phyloP scores from a whole-genome alignment of 2,888 invertebrate genomes.

The Caenorhabditis sp. region DNA sequence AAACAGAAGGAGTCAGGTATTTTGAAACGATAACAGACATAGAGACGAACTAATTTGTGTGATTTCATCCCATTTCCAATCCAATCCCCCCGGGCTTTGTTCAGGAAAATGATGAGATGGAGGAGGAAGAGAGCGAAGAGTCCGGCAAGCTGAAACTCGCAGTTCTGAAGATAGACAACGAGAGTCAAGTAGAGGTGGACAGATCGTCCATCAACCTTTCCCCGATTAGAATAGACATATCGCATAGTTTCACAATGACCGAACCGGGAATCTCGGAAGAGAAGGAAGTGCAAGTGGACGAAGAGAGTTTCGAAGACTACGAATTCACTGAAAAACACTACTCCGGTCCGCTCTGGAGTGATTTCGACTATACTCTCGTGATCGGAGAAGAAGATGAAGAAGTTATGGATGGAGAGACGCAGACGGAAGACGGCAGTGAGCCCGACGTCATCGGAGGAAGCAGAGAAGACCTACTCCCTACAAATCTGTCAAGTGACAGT shows the following conservation, averaged over 20 bases:
- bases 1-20: slow-evolving; percentile 63
- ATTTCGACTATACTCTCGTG: slow-evolving; percentile 51
- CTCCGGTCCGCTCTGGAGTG: slow-evolving; percentile 54
- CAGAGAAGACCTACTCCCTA: not conserved
- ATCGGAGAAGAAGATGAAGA: slow-evolving; percentile 26
- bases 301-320: slow-evolving; percentile 20
- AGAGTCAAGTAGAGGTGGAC: slow-evolving; percentile 45
- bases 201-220: slow-evolving; percentile 35
- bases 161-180: slow-evolving; percentile 37
- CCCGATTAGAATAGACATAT: slow-evolving; percentile 30
- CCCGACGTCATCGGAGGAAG: not conserved
- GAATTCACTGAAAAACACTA: slow-evolving; percentile 5
- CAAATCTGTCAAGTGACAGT: slow-evolving; percentile 7
- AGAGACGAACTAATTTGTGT: not conserved
- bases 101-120: slow-evolving; percentile 20
- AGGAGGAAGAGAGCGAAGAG: not conserved
- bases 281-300: slow-evolving; percentile 40
- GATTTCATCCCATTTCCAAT: slow-evolving; percentile 4
- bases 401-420: slow-evolving; percentile 43
- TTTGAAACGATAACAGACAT: not conserved
- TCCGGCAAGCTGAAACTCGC: not conserved
- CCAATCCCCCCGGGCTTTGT: not conserved
- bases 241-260: slow-evolving; percentile 46
- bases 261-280: slow-evolving; percentile 41
- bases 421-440: slow-evolving; percentile 49